These are phyloP conservation scores for Lepidothrix coronata DNA, from an alignment of 2,113 vertebrate genomes.

Conservation along the genomic window DNA sequence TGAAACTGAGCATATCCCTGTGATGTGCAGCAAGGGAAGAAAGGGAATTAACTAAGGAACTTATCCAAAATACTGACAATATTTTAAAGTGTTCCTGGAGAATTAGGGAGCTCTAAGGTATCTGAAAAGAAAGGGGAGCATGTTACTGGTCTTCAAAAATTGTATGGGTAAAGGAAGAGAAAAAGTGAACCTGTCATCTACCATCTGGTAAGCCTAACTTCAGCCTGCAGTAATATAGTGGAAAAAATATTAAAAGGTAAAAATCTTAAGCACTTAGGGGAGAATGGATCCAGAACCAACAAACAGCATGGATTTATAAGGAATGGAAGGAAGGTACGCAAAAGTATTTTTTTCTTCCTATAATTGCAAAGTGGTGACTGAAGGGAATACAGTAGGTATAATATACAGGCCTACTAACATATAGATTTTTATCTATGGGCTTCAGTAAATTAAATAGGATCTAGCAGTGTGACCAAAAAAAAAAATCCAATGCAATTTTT, in stretches of 20 bases:
- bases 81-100: neutral
- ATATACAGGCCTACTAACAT: neutral
- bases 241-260: constrained; percentile 46
- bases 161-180: neutral
- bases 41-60: neutral
- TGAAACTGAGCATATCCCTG: neutral
- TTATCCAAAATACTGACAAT: neutral
- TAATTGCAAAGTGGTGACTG: constrained; percentile 42
- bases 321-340: neutral
- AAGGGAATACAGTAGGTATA: constrained; percentile 18
- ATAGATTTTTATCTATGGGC: constrained; percentile 33
- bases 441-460: constrained; percentile 33
- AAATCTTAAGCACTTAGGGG: neutral
- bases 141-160: neutral
- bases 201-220: constrained; percentile 53
- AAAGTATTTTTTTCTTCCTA: constrained; percentile 16
- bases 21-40: neutral
- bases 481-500: constrained; percentile 22
- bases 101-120: neutral
- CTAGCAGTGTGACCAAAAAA: neutral
- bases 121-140: neutral
- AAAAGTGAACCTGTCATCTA: constrained; percentile 48
- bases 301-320: constrained; percentile 40
- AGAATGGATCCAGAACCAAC: neutral
- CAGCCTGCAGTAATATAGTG: neutral